Evolutionary conservation across 2,888 invertebrate species (phyloP), one percentile per base, ranked within the genome.

Genomic region (Cylindroiulus punctatus): DNA sequence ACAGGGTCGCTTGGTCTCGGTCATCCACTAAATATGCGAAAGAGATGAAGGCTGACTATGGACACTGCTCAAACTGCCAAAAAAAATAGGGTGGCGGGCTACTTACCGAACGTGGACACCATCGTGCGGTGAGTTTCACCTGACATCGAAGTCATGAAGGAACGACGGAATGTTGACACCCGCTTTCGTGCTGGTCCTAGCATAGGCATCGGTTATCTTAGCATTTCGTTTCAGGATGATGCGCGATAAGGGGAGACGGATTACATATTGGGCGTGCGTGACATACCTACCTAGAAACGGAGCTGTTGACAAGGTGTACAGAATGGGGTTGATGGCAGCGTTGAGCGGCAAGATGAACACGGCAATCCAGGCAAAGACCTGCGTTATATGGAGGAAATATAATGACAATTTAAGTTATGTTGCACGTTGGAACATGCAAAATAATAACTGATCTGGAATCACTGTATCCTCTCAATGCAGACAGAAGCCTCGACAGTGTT

Each of bases 331-430:
- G 1, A 89, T 89, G 0, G 90, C 90, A 0, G 89, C 89, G 86
- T 90, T 90, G 4, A 90, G 87, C 10, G 90, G 90, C 22, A 90
- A 84, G 17, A 90, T 88, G 85, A 90, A 89, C 81, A 90, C 90
- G 7, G 89, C 90, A 36, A 88, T 89, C 90, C 90, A 90, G 1
- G 90, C 89, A 87, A 90, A 91, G 36, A 91, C 90, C 91, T 90
- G 89, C 7, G 88, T 87, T 36, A 36, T 7, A 7, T 4, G 3
- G 36, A 36, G 36, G 36, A 7, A 36, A 36, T n/a, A n/a, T n/a
- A 36, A 36, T 36, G 7, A 36, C 36, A 7, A 36, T 36, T 36
- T 36, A 36, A 36, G n/a, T n/a, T n/a, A n/a, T n/a, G n/a, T n/a
- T n/a, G n/a, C n/a, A n/a, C n/a, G n/a, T n/a, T n/a, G n/a, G n/a